These are phyloP conservation scores for Globia sparganii DNA, from an alignment of 2,888 invertebrate genomes.

Conservation along the genomic window DNA sequence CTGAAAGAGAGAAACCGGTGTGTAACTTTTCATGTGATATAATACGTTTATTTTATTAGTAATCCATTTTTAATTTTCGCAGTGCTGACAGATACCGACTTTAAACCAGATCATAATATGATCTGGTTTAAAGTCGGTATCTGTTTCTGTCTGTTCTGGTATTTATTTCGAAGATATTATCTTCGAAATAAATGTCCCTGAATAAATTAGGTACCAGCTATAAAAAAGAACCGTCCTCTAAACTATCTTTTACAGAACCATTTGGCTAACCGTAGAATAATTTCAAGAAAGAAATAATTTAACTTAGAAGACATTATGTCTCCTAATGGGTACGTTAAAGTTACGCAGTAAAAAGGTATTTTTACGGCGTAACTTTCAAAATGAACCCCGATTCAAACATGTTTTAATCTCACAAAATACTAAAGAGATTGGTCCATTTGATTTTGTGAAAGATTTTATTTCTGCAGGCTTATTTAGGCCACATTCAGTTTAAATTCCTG, in stretches of 20 bases:
- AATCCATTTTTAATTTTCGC: not conserved
- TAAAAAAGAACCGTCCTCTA: slow-evolving; percentile 21
- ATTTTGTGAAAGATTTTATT: slow-evolving; percentile 45
- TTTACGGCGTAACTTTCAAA: slow-evolving; percentile 60
- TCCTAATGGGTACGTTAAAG: slow-evolving; percentile 29
- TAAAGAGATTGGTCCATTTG: slow-evolving; percentile 41
- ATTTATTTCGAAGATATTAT: too few species aligned
- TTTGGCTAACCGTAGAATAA: slow-evolving; percentile 38
- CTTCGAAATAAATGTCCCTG: slow-evolving; percentile 4
- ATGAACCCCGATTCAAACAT: slow-evolving; percentile 39
- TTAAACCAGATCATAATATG: slow-evolving; percentile 9
- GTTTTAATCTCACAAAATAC: slow-evolving; percentile 55
- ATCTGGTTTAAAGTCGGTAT: too few species aligned
- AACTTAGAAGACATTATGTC: slow-evolving; percentile 51
- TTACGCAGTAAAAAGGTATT: slow-evolving; percentile 11
- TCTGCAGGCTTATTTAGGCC: slow-evolving; percentile 3
- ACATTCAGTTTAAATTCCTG: slow-evolving; percentile 25
- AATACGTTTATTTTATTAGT: too few species aligned
- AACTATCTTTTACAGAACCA: slow-evolving; percentile 48
- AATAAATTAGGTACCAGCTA: slow-evolving; percentile 32
- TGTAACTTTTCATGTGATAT: too few species aligned
- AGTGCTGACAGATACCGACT: slow-evolving; percentile 5
- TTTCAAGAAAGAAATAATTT: slow-evolving; percentile 53
- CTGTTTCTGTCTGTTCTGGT: too few species aligned
- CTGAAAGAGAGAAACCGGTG: too few species aligned